Evolutionary conservation across 2,797 vertebrate genomes (phyloP).

Genomic region (Glossophaga mutica): DNA sequence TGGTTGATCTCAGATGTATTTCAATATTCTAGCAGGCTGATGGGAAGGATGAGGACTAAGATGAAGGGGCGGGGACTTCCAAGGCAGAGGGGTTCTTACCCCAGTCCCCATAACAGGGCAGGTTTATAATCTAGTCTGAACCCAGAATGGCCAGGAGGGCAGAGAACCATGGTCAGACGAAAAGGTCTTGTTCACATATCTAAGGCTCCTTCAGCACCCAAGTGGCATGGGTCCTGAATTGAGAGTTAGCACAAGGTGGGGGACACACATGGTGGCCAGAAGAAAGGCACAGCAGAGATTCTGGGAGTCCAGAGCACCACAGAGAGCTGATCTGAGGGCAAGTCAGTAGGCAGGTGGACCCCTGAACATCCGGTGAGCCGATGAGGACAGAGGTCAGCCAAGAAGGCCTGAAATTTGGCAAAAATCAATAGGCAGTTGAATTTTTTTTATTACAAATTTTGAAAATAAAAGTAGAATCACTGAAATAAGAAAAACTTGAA

Average conservation of each 20-base stretch:
- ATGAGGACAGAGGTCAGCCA: background rate
- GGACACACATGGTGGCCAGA: background rate
- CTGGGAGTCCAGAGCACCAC: background rate
- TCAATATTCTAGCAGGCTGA: background rate
- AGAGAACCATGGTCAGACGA: background rate
- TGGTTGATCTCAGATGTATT: background rate
- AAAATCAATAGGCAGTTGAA: background rate
- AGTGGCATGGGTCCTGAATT: background rate
- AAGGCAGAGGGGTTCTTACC: background rate
- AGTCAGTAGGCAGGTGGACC: background rate
- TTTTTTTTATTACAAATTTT: background rate
- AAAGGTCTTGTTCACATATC: background rate
- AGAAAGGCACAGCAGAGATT: background rate
- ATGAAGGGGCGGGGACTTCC: background rate
- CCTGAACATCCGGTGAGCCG: background rate
- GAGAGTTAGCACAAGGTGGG: background rate
- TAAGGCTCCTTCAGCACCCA: background rate
- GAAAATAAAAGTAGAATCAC: background rate
- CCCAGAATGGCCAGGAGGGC: background rate
- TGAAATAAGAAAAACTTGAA: conserved; percentile 4
- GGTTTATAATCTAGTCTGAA: background rate
- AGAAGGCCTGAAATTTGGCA: background rate
- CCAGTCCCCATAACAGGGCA: background rate
- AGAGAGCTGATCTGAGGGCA: background rate
- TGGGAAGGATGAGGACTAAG: background rate